Base-by-base conservation (phyloP, 1,140 invertebrate genomes). In the Cylas formicarius region DNA sequence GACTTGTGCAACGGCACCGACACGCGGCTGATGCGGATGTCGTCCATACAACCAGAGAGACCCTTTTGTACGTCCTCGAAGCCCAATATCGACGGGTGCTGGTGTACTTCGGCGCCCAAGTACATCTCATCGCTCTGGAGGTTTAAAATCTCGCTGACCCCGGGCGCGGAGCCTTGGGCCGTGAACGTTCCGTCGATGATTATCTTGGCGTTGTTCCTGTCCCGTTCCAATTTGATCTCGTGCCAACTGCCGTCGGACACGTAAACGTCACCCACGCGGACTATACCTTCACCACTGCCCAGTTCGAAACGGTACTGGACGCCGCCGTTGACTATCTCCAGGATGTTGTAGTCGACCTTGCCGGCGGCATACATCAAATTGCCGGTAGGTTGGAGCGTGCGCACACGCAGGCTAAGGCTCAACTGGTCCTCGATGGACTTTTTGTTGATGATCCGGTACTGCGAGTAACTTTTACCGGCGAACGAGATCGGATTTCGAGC, bases 221-320 rank as follows among this genome's bases (percentile, higher is more conserved):
- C 78, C 18, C 92, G 72, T 65, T 92, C 84, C 31, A 95, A 66
- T 19, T 78, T 74, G 24, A 92, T 79, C 53, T 84, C 78, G 68
- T 97, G 92, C 92, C 92, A 96, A 48, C 77, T 74, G 1, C 91
- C 90, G 67, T 96, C 91, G 23, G 84, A 84, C 19, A 93, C 76
- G 51, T 78, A 76, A 1, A 79, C 64, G 27, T 80, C 79, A 2
- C 80, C 78, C 2, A 93, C 82, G 27, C 80, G 72, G 1, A 91
- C 81, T 6, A 83, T 58, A n/a, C 87, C 90, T 64, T 88, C 85
- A n/a, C 91, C 91, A 54, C 85, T 87, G 4, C 91, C 91, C 40
- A 93, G 76, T 62, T 96, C 85, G 70, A 92, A 91, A 47, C 84
- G 76, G 60, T 91, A 95, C 58, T 91, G 87, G 3, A 91, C 75